Percentiles rank a stretch among this genome's conserved stretches.
These are phyloP conservation scores for Saccopteryx leptura DNA, from an alignment of 2,113 vertebrate species.

Conservation along the genomic window DNA sequence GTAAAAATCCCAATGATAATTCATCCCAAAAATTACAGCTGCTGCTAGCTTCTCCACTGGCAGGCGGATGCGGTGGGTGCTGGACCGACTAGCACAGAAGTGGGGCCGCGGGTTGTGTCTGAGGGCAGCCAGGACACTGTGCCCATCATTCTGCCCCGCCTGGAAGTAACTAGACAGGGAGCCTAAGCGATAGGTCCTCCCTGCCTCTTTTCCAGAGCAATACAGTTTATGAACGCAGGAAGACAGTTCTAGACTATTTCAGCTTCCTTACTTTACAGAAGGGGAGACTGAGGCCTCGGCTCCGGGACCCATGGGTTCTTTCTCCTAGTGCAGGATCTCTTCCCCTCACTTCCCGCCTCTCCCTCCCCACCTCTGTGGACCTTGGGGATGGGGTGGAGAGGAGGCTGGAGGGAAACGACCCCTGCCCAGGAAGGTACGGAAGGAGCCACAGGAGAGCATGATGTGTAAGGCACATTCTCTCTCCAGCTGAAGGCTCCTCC, in stretches of 20 bases:
- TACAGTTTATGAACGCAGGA: not conserved
- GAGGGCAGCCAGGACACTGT: not conserved
- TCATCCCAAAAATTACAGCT: not conserved
- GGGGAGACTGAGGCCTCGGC: not conserved
- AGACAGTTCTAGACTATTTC: not conserved
- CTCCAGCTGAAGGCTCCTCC: not conserved
- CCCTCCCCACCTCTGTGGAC: not conserved
- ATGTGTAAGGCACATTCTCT: not conserved
- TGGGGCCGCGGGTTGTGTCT: not conserved
- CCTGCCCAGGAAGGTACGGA: not conserved
- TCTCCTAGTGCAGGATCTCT: not conserved
- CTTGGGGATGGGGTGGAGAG: not conserved
- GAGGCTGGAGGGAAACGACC: not conserved
- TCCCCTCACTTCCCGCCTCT: not conserved
- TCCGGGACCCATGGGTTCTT: not conserved
- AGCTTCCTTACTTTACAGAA: not conserved
- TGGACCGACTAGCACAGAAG: not conserved
- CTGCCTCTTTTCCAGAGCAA: not conserved
- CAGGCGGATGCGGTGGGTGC: not conserved
- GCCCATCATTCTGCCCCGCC: no score
- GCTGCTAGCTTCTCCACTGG: not conserved
- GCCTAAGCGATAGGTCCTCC: not conserved
- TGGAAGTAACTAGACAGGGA: not conserved
- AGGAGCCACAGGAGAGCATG: not conserved
- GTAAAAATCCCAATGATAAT: not conserved